These are phyloP conservation scores for Rhimphoctona megacephalus DNA, from an alignment of 2,888 invertebrate genomes.

Conservation along the genomic window DNA sequence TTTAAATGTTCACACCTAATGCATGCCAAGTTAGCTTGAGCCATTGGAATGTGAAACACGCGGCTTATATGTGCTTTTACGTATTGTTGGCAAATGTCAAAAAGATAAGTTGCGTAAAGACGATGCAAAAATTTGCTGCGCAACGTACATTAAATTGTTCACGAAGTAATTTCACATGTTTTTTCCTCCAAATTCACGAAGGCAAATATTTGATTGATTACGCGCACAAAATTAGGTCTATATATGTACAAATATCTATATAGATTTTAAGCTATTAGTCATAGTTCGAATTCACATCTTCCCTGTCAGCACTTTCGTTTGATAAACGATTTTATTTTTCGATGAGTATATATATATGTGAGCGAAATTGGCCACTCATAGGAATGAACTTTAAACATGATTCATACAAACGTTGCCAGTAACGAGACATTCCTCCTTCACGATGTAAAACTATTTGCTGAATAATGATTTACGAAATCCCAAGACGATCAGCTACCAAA, in stretches of 20 bases:
- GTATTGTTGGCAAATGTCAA: constrained; percentile 33
- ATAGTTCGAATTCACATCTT: constrained; percentile 21
- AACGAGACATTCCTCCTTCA: constrained; percentile 21
- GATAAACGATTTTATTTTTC: constrained; percentile 21
- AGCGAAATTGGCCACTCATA: constrained; percentile 6
- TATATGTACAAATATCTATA: neutral
- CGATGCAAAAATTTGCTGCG: constrained; percentile 6
- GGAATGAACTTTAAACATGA: constrained; percentile 17
- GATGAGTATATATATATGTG: neutral
- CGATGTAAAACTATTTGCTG: constrained; percentile 24
- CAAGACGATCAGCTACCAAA: neutral
- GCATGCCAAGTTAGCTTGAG: neutral
- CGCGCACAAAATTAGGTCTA: constrained; percentile 6
- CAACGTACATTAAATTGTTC: neutral
- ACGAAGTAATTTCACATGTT: constrained; percentile 18
- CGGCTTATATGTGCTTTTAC: neutral
- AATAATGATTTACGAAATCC: constrained; percentile 27
- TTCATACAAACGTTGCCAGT: constrained; percentile 10
- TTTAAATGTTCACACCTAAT: constrained; percentile 28
- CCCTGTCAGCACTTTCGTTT: constrained; percentile 37
- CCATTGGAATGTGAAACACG: constrained; percentile 35
- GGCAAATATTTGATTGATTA: constrained; percentile 31
- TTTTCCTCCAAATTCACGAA: neutral
- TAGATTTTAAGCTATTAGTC: constrained; percentile 7
- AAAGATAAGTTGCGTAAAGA: constrained; percentile 17